Conservation (phyloP, 2,888 invertebrate species). For the Cremastinae sp. region DNA sequence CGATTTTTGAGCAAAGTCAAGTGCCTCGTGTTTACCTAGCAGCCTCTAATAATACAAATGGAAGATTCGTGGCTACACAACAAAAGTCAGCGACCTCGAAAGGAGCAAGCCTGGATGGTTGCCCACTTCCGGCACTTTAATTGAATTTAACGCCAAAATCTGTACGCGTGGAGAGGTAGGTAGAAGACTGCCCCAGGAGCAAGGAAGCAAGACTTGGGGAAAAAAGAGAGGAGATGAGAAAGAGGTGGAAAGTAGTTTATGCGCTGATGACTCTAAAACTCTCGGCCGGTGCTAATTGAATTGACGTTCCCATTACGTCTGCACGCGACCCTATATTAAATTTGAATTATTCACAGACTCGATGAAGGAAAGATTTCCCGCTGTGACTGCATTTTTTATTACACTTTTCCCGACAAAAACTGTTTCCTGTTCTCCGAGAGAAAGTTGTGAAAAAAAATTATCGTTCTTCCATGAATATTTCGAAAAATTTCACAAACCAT, state of each 20-base stretch:
- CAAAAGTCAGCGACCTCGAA: conserved; percentile 41
- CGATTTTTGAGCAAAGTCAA: conserved; percentile 28
- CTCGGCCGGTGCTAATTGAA: conserved; percentile 66
- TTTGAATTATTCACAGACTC: conserved; percentile 64
- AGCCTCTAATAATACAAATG: conserved; percentile 8
- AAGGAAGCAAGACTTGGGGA: conserved; percentile 7
- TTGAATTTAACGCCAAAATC: conserved; percentile 57
- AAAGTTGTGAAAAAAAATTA: background rate
- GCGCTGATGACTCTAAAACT: conserved; percentile 66
- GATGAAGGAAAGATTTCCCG: background rate
- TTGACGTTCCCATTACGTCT: conserved; percentile 70
- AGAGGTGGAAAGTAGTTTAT: conserved; percentile 65
- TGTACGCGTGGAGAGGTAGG: conserved; percentile 1
- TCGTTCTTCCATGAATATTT: too few relatives aligned
- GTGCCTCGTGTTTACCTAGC: conserved; percentile 43
- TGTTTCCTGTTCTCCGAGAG: too few relatives aligned
- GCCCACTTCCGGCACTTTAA: conserved; percentile 62
- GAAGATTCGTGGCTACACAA: conserved; percentile 16
- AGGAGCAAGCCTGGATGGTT: conserved; percentile 56
- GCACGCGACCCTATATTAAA: conserved; percentile 68
- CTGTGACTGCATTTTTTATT: background rate
- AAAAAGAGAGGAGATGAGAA: conserved; percentile 24
- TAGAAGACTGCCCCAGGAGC: conserved; percentile 12
- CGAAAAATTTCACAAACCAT: too few relatives aligned
- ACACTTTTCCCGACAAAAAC: background rate